Evolutionary conservation across 2,113 vertebrate species (phyloP).

Genomic region (Sardina pilchardus): DNA sequence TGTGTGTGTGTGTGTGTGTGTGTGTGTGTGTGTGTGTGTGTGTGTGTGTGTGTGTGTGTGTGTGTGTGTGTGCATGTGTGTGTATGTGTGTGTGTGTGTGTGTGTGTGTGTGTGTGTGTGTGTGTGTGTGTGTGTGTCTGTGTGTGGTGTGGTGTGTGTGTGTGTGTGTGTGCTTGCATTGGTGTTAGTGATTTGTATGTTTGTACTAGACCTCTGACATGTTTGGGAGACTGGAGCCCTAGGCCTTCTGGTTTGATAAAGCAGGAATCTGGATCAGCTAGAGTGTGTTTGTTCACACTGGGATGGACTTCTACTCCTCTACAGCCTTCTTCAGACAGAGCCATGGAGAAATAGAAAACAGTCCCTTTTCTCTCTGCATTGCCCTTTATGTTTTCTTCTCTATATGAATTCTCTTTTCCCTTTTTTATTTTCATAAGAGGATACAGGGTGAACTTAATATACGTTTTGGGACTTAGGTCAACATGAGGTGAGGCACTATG

Average conservation of each 20-base stretch:
- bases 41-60: not conserved
- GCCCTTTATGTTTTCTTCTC: not conserved
- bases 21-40: not conserved
- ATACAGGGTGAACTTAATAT: no score
- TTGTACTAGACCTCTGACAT: not conserved
- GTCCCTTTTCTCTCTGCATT: not conserved
- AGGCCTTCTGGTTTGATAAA: not conserved
- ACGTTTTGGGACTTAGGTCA: not conserved
- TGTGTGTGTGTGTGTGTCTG: not conserved
- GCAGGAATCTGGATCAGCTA: not conserved
- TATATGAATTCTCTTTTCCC: not conserved
- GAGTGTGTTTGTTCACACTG: not conserved
- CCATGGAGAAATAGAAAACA: no score
- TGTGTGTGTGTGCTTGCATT: not conserved
- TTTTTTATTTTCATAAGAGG: not conserved
- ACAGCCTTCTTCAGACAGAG: not conserved
- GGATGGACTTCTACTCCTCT: not conserved
- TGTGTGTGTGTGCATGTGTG: not conserved
- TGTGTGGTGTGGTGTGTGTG: not conserved
- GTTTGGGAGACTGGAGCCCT: not conserved
- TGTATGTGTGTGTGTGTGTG: not conserved
- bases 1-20: constrained; percentile 1
- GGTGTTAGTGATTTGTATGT: not conserved
- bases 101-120: not conserved
- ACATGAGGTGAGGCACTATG: not conserved